Conservation (phyloP, 2,888 invertebrate species). For the Drosophila anomalata region DNA sequence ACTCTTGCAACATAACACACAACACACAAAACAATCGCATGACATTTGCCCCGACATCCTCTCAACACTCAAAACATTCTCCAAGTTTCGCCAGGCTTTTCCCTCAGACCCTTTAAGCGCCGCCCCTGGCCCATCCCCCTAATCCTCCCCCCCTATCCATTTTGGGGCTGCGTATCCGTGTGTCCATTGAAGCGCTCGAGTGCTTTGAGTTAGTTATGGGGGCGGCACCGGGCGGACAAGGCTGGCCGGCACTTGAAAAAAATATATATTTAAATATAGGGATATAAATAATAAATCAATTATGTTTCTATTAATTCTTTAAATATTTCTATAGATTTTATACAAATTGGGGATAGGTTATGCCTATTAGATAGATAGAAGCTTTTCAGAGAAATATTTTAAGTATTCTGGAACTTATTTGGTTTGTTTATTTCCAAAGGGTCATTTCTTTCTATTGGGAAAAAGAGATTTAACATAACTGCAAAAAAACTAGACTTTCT, state of each 20-base stretch:
- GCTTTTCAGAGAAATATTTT: no score
- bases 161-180: slow-evolving; percentile 24
- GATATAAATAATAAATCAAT: background rate
- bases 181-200: slow-evolving; percentile 46
- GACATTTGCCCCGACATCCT: slow-evolving; percentile 70
- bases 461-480: no score
- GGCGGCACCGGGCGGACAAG: slow-evolving; percentile 17
- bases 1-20: slow-evolving; percentile 32
- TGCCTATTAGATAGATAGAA: no score
- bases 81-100: slow-evolving; percentile 25
- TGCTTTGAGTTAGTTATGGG: slow-evolving; percentile 28
- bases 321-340: background rate
- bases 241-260: slow-evolving; percentile 12
- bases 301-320: background rate
- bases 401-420: no score
- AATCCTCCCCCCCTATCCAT: background rate
- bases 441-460: no score
- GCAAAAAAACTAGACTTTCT: no score
- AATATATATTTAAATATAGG: background rate
- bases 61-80: slow-evolving; percentile 55
- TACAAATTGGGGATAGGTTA: background rate
- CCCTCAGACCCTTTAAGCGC: background rate
- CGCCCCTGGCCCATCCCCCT: background rate
- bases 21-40: slow-evolving; percentile 51
- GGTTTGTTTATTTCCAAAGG: no score